Evolutionary conservation across 2,888 invertebrate species (phyloP), one percentile per base, ranked within the genome.

Genomic region (Rapana venosa): DNA sequence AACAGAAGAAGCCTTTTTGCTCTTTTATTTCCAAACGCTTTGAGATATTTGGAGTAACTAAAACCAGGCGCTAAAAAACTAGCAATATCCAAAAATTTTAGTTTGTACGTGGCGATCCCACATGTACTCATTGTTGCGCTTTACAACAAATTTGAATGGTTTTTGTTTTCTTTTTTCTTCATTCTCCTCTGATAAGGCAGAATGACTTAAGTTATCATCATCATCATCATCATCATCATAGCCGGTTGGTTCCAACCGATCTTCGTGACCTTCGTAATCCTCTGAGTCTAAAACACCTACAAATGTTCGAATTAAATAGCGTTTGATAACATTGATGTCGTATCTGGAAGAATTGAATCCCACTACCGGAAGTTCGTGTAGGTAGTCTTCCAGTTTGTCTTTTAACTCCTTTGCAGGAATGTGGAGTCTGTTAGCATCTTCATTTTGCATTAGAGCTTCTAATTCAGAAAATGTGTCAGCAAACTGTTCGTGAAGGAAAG

Each of bases 21-120:
- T 84, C 84, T 35, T 84, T n/a, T 2, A 84, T n/a, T n/a, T 2
- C 84, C 84, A 84, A 84, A 84, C 47, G 56, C 47, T 15, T 56
- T 56, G 11, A 56, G n/a, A 56, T 56, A 84, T 84, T 84, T 84
- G 26, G 84, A 84, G n/a, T 84, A 83, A 30, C 47, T 6, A 83
- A 83, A 22, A 20, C 47, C 6, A 47, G 30, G 32, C 30, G 30
- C n/a, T n/a, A n/a, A n/a, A 32, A 77, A 77, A 77, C 32, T 77
- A 0, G 77, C 8, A 32, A 77, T 77, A 26, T 77, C 77, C 32
- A 77, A 77, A 32, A 77, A n/a, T 77, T 32, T n/a, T n/a, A n/a
- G n/a, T n/a, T n/a, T n/a, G n/a, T n/a, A n/a, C n/a, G n/a, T n/a
- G n/a, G n/a, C n/a, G n/a, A n/a, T n/a, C n/a, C n/a, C n/a, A n/a